phyloP scores from a whole-genome alignment of 2,113 vertebrate genomes.

The Chaetodon trifascialis region DNA sequence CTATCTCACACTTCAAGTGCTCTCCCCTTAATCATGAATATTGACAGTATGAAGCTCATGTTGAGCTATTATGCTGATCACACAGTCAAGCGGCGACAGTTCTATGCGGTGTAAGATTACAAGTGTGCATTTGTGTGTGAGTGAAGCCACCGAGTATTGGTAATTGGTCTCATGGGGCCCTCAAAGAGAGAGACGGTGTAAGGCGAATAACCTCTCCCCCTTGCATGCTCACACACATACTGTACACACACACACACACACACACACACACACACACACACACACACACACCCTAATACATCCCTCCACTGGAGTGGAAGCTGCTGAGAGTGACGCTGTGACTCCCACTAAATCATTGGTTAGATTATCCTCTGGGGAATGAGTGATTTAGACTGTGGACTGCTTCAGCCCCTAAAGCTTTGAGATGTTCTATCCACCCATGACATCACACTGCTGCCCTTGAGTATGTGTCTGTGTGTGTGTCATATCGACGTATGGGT shows the following conservation, averaged over 20 bases:
- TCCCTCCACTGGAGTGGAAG: constrained; percentile 56
- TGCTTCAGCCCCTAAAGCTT: constrained; percentile 48
- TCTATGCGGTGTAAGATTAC: constrained; percentile 56
- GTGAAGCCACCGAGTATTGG: constrained; percentile 50
- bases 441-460: constrained; percentile 62
- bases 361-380: constrained; percentile 66
- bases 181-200: constrained; percentile 53
- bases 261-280: constrained; percentile 34
- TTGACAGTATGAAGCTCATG: constrained; percentile 48
- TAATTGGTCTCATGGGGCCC: constrained; percentile 71
- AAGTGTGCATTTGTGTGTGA: constrained; percentile 34
- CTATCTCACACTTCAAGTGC: constrained; percentile 24
- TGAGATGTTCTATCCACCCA: constrained; percentile 49
- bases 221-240: constrained; percentile 5
- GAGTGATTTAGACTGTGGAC: constrained; percentile 59
- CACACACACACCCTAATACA: constrained; percentile 33
- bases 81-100: constrained; percentile 53
- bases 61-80: constrained; percentile 59
- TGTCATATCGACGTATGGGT: constrained; percentile 13
- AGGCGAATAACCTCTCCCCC: constrained; percentile 55
- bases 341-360: constrained; percentile 64
- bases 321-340: constrained; percentile 37
- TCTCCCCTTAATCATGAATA: constrained; percentile 50
- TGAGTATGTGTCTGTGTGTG: constrained; percentile 40
- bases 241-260: too few species aligned